Evolutionary conservation across 2,797 vertebrate species (phyloP).

Genomic region (Ficedula albicollis): DNA sequence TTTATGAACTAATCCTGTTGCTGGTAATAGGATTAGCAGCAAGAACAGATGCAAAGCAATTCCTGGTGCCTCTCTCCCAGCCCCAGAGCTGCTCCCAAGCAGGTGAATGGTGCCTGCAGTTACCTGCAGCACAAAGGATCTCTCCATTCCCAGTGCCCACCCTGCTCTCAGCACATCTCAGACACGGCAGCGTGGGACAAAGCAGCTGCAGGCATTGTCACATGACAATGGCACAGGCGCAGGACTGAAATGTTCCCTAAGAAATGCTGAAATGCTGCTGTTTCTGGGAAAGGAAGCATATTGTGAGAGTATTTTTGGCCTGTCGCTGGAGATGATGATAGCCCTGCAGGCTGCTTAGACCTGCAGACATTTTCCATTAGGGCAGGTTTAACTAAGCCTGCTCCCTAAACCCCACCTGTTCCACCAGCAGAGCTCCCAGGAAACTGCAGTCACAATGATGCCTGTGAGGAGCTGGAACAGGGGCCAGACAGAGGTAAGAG

Average conservation of each 20-base stretch:
- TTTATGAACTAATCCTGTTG: conserved; percentile 19
- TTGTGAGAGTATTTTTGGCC: neutral
- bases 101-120: neutral
- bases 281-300: neutral
- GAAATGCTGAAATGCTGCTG: neutral
- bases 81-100: neutral
- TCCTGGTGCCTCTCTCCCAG: neutral
- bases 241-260: neutral
- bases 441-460: neutral
- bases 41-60: neutral
- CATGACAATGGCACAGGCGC: neutral
- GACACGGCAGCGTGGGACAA: neutral
- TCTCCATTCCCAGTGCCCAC: rapidly evolving
- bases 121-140: neutral
- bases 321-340: neutral
- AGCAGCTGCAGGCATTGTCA: neutral
- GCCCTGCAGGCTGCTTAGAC: neutral
- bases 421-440: neutral
- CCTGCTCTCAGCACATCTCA: neutral
- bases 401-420: neutral
- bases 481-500: too few relatives aligned
- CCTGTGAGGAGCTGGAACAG: too few relatives aligned
- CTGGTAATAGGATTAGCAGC: conserved; percentile 48
- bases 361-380: neutral
- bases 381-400: neutral